Evolutionary conservation across 2,888 invertebrate species (phyloP).

Genomic region (Anorthoa munda): DNA sequence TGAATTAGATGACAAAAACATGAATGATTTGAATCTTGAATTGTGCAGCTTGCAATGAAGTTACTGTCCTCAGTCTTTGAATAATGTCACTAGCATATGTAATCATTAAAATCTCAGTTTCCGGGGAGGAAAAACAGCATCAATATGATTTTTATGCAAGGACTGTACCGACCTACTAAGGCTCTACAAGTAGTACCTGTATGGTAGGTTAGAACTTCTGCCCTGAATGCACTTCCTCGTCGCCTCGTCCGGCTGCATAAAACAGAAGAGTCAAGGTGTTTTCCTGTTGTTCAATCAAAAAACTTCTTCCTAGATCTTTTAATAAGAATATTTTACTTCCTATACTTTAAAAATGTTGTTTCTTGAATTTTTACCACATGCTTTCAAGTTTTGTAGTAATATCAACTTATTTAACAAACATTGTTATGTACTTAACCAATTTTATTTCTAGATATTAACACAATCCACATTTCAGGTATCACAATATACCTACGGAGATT

Average conservation of each 20-base stretch:
- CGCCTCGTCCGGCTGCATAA: slow-evolving; percentile 46
- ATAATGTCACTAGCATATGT: not conserved
- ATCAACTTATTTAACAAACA: too few relatives aligned
- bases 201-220: slow-evolving; percentile 48
- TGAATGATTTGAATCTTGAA: not conserved
- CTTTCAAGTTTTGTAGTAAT: not conserved
- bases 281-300: slow-evolving; percentile 59
- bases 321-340: slow-evolving; percentile 35
- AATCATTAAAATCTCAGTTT: slow-evolving; percentile 13
- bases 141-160: slow-evolving; percentile 9
- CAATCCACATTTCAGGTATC: not conserved
- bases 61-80: not conserved
- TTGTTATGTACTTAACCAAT: too few relatives aligned
- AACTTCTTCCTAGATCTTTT: slow-evolving; percentile 48
- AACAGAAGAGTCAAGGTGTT: slow-evolving; percentile 59
- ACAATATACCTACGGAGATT: not conserved
- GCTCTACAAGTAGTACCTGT: slow-evolving; percentile 6
- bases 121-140: slow-evolving; percentile 26
- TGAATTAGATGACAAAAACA: not conserved
- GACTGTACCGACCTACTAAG: slow-evolving; percentile 7
- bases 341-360: not conserved
- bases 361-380: not conserved
- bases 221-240: slow-evolving; percentile 57
- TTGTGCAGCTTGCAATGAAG: too few relatives aligned
- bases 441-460: too few relatives aligned